Conservation (phyloP, 2,888 invertebrate genomes). For the Noctuana brunneofusca region DNA sequence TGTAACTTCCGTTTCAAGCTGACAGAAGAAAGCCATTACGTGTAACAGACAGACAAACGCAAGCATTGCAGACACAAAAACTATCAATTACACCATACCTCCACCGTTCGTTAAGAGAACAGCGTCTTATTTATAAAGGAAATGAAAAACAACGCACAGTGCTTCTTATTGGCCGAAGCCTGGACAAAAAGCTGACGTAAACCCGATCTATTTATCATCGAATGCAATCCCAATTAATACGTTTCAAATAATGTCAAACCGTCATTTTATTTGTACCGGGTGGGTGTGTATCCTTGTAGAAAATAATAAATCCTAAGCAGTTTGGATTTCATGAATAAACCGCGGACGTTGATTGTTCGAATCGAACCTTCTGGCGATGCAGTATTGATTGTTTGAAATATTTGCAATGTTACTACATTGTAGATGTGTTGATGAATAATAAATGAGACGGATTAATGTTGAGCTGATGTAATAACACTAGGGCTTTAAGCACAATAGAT, state of each 20-base stretch:
- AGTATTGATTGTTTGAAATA: slow-evolving; percentile 25
- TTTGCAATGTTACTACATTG: slow-evolving; percentile 17
- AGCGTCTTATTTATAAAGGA: slow-evolving; percentile 31
- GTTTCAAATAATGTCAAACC: slow-evolving; percentile 50
- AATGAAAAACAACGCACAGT: slow-evolving; percentile 14
- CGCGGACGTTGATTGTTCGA: slow-evolving; percentile 19
- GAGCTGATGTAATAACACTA: slow-evolving; percentile 21
- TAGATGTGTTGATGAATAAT: slow-evolving; percentile 30
- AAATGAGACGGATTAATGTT: slow-evolving; percentile 17
- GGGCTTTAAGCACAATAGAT: slow-evolving; percentile 29
- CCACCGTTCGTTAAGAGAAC: slow-evolving; percentile 28
- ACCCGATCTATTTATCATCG: slow-evolving; percentile 37
- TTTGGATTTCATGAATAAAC: slow-evolving; percentile 26
- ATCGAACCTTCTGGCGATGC: slow-evolving; percentile 2
- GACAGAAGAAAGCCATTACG: slow-evolving; percentile 34
- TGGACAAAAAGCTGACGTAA: slow-evolving; percentile 34
- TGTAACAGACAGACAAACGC: slow-evolving; percentile 20
- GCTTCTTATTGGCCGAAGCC: slow-evolving; percentile 11
- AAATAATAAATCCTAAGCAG: slow-evolving; percentile 25
- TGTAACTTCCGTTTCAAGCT: slow-evolving; percentile 34
- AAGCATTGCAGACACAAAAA: slow-evolving; percentile 30
- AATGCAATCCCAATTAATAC: slow-evolving; percentile 42
- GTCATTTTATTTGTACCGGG: slow-evolving; percentile 53
- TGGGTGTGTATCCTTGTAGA: slow-evolving; percentile 45
- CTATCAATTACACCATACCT: slow-evolving; percentile 32